Conservation (phyloP, 2,797 vertebrate species). For the Dromococcyx pavoninus region DNA sequence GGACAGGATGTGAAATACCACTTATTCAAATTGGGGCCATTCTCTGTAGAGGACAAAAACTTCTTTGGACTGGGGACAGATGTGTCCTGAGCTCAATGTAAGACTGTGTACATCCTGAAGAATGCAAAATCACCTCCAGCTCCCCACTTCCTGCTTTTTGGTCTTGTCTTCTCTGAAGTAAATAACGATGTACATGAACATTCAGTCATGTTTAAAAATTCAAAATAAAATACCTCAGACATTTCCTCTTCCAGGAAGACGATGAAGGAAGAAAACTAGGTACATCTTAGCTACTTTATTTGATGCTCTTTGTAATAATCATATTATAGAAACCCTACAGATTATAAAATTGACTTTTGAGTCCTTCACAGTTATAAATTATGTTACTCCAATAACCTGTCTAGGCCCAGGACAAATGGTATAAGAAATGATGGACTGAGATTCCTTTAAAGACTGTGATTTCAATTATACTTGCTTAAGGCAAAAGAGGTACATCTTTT, state of each 20-base stretch:
- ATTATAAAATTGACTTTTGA: neutral
- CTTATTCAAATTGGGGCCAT: neutral
- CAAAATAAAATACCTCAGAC: neutral
- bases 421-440: neutral
- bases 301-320: neutral
- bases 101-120: neutral
- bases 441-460: neutral
- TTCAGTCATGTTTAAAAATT: neutral
- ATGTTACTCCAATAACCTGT: neutral
- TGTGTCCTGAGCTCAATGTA: neutral
- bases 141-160: neutral
- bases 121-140: neutral
- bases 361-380: neutral
- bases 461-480: neutral
- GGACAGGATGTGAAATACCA: rapidly evolving
- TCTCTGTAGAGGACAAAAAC: neutral
- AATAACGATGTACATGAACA: neutral
- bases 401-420: neutral
- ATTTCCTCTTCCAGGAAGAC: neutral
- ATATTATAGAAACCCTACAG: neutral
- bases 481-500: neutral
- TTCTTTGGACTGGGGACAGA: neutral
- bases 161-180: neutral
- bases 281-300: neutral
- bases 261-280: neutral